Evolutionary conservation across 2,113 vertebrate species (phyloP).

Genomic region (Ceuthmochares aereus): DNA sequence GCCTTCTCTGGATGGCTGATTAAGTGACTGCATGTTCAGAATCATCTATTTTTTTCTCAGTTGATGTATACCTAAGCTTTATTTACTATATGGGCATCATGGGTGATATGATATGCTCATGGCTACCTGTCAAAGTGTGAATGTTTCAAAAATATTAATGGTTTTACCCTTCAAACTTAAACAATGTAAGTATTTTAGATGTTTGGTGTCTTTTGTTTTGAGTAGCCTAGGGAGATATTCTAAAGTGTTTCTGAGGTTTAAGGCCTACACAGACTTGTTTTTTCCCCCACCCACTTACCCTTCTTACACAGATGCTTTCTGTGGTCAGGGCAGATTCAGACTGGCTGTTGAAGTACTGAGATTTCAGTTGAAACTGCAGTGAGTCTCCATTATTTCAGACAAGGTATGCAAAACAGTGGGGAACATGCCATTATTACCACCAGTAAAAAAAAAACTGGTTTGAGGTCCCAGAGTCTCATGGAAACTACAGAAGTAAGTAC

Average conservation of each 20-base stretch:
- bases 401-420: not conserved
- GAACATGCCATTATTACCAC: not conserved
- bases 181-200: not conserved
- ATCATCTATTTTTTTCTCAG: not conserved
- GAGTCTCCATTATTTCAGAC: not conserved
- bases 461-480: not conserved
- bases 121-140: not conserved
- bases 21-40: not conserved
- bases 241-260: not conserved
- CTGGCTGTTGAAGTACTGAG: not conserved
- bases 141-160: not conserved
- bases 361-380: not conserved
- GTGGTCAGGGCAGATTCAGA: not conserved
- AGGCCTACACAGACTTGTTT: not conserved
- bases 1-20: not conserved
- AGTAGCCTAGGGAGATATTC: not conserved
- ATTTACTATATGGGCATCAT: not conserved
- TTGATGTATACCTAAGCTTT: not conserved
- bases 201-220: not conserved
- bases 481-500: not conserved
- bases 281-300: not conserved
- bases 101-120: rapidly evolving
- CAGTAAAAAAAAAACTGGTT: not conserved
- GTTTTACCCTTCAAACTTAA: not conserved
- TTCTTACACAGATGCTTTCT: not conserved